A percentile compares a stretch with the other conserved stretches of the same genome.
phyloP scores from a whole-genome alignment of 2,113 vertebrate species.

The Hoplias malabaricus region DNA sequence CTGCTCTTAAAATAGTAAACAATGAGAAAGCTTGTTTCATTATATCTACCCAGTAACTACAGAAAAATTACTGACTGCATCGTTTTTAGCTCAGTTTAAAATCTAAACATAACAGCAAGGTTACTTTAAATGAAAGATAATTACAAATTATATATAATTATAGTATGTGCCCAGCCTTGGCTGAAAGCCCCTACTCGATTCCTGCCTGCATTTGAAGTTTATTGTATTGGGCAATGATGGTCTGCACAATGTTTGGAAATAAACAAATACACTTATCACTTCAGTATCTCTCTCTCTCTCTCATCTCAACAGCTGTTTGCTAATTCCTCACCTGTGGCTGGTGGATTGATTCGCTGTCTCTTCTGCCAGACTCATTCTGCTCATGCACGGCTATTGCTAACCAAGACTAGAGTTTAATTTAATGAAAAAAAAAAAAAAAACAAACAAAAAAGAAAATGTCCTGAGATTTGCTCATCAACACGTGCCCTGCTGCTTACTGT shows the following conservation, averaged over 20 bases:
- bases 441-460: slow-evolving; percentile 4
- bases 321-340: slow-evolving; percentile 47
- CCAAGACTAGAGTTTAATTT: slow-evolving; percentile 41
- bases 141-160: too few relatives aligned
- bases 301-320: slow-evolving; percentile 17
- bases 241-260: not conserved
- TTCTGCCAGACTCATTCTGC: slow-evolving; percentile 23
- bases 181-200: too few relatives aligned
- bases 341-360: slow-evolving; percentile 35
- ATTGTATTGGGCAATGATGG: not conserved
- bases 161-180: too few relatives aligned
- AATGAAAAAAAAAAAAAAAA: slow-evolving; percentile 11
- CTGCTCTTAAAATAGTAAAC: too few relatives aligned
- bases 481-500: slow-evolving; percentile 44
- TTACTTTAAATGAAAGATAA: too few relatives aligned
- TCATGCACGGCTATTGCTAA: slow-evolving; percentile 28
- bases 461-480: slow-evolving; percentile 34
- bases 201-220: too few relatives aligned
- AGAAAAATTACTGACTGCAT: too few relatives aligned
- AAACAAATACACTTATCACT: not conserved
- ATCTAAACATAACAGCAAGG: too few relatives aligned
- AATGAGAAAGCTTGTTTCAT: too few relatives aligned
- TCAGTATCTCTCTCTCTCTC: not conserved
- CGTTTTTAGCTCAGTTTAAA: too few relatives aligned
- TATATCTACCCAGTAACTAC: too few relatives aligned